Conservation (phyloP, 2,113 vertebrate species). For the Rhea pennata region DNA sequence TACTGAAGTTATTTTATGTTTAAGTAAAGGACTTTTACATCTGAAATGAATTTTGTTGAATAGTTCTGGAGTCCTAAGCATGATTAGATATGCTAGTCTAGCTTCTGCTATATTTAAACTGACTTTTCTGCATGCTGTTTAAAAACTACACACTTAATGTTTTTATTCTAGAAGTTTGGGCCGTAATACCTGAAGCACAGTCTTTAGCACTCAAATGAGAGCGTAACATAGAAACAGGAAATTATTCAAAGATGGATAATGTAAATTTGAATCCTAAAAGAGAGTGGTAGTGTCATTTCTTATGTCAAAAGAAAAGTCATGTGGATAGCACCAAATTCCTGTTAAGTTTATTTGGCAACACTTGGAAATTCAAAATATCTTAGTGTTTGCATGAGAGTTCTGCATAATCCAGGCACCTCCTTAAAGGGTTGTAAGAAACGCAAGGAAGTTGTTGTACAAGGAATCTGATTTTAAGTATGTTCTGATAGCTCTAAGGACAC, state of each 20-base stretch:
- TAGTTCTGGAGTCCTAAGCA: background rate
- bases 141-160: too few species aligned
- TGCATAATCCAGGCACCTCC: background rate
- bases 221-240: background rate
- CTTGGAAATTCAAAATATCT: background rate
- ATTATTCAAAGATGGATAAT: background rate
- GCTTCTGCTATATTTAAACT: background rate
- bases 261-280: background rate
- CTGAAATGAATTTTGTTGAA: background rate
- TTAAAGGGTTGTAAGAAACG: background rate
- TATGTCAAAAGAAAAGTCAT: background rate
- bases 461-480: background rate
- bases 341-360: background rate
- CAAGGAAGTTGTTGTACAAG: background rate
- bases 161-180: background rate
- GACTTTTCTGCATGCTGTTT: too few species aligned
- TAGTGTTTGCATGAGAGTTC: accelerated
- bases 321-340: background rate
- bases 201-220: background rate
- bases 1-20: background rate
- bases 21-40: background rate
- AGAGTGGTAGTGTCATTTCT: background rate
- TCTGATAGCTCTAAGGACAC: background rate
- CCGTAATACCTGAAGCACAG: background rate
- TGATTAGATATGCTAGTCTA: background rate